Conservation (phyloP, 2,797 vertebrate species). For the Etheostoma nigrum region DNA sequence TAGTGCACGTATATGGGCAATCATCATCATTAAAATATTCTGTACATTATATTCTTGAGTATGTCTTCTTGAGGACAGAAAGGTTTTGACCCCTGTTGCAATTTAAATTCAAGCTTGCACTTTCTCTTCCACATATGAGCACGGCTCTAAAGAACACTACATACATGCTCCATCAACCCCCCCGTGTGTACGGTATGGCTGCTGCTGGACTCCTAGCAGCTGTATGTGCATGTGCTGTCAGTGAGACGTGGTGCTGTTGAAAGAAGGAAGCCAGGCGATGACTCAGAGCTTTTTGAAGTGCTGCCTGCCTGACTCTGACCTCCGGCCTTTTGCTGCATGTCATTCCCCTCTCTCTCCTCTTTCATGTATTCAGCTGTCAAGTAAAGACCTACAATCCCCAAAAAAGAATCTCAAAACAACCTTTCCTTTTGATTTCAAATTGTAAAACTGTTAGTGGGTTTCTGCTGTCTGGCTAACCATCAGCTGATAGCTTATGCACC, state of each 20-base stretch:
- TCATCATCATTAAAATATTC: too few species aligned
- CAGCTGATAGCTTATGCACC: neutral
- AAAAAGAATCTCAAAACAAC: too few species aligned
- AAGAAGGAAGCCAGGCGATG: constrained; percentile 61
- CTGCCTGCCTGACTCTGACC: constrained; percentile 20
- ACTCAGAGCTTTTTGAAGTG: constrained; percentile 70
- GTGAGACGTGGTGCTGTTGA: constrained; percentile 14
- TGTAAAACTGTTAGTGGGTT: neutral
- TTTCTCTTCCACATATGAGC: neutral
- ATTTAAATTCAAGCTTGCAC: constrained; percentile 3
- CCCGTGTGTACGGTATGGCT: neutral
- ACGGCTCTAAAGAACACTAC: neutral
- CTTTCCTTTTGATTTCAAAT: neutral
- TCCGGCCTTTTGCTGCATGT: too few species aligned
- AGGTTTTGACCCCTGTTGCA: constrained; percentile 8
- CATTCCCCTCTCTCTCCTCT: too few species aligned
- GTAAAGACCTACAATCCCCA: too few species aligned
- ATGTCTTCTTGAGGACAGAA: constrained; percentile 3
- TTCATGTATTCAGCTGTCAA: too few species aligned
- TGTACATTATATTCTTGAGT: too few species aligned
- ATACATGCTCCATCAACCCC: constrained; percentile 3
- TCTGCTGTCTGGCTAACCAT: constrained; percentile 3
- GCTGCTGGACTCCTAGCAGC: constrained; percentile 41
- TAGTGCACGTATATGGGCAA: too few species aligned
- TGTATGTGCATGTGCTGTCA: constrained; percentile 54